Base-by-base conservation (phyloP, 2,888 invertebrate genomes). In the Phaedon cochleariae region DNA sequence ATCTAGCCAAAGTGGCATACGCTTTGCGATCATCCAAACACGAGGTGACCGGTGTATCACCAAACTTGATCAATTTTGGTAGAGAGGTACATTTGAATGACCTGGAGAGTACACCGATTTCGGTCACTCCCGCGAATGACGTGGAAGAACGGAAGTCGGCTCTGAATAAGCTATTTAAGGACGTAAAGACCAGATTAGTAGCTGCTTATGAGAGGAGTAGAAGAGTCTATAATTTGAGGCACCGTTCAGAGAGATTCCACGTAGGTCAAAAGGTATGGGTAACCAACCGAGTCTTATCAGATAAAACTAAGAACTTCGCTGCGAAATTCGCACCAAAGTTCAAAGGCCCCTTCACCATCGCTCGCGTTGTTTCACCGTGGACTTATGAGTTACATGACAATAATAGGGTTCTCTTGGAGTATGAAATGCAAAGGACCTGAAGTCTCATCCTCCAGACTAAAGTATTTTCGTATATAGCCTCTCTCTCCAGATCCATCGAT, bases 341-440 rank as follows among this genome's bases (percentile, higher is more conserved):
- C 18, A 17, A 17, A 1, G 57, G 57, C 10, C 57, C 57, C 3
- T 57, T 21, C 57, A 37, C 12, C 6, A 57, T 57, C 12, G 21
- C 15, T 18, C 15, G 7, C 1, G 20, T 20, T 21, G 21, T 45
- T 17, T 37, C 41, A 4, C 21, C 45, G 0, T 41, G 58, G 41
- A 37, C 41, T 7, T 58, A 58, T 45, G 45, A 58, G 46, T 17
- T 58, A 41, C 2, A 17, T 1, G 45, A 58, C 15, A 45, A n/a
- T 17, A 15, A n/a, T 29, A 48, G 10, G n/a, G 34, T 48, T 31
- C 26, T 29, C 15, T 20, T 12, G 48, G 59, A 1, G 34, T 22
- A 15, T 59, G 59, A 26, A 9, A 17, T 21, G 59, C 26, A 3
- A 58, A 58, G 15, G 46, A 58, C 22, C 41, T 49, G 21, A 49